Evolutionary conservation across 1,140 invertebrate genomes (phyloP).

Genomic region (Eriosoma lanigerum): DNA sequence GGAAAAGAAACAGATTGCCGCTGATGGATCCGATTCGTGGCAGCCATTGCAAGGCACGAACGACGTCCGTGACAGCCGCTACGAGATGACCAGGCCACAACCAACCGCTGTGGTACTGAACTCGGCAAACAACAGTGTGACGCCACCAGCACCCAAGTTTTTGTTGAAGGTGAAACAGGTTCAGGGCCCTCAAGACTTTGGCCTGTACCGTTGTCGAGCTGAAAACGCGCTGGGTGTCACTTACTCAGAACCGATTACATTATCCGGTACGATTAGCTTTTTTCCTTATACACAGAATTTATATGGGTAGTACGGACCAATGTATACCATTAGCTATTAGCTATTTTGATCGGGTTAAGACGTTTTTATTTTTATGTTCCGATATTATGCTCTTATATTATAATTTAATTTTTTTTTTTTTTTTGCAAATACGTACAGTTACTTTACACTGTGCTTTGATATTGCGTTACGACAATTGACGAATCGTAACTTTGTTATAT

Average conservation of each 20-base stretch:
- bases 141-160: neutral
- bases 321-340: neutral
- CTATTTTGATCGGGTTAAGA: neutral
- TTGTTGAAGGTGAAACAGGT: neutral
- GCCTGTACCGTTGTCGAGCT: conserved; percentile 6
- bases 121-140: neutral
- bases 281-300: neutral
- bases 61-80: neutral
- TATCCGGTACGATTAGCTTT: neutral
- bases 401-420: too few species aligned
- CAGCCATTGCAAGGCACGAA: neutral
- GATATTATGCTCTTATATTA: too few species aligned
- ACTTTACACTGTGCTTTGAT: too few species aligned
- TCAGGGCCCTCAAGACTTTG: neutral
- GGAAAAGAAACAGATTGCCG: neutral
- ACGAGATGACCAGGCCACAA: neutral
- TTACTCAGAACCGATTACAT: neutral
- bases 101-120: too few species aligned
- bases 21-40: neutral
- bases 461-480: neutral
- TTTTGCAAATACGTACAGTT: too few species aligned
- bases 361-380: too few species aligned
- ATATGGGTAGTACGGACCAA: neutral
- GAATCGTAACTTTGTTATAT: neutral
- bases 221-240: neutral